These are phyloP conservation scores for Rafetus swinhoei DNA, from an alignment of 2,113 vertebrate genomes.

Conservation along the genomic window DNA sequence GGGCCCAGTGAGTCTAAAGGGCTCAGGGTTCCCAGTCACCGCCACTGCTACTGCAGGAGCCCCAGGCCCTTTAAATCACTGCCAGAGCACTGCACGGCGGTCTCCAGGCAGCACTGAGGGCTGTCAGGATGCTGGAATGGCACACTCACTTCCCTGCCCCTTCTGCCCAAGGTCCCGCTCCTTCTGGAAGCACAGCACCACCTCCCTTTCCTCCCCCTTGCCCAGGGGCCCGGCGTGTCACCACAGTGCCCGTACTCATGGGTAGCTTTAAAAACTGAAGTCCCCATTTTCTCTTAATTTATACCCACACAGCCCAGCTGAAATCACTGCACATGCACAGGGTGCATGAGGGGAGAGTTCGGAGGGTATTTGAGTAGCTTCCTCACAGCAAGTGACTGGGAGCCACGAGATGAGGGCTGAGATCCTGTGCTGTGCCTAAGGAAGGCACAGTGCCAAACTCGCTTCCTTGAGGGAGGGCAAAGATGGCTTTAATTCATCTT, in stretches of 20 bases:
- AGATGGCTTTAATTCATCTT: neutral
- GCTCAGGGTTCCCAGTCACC: too few relatives aligned
- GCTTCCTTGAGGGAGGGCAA: neutral
- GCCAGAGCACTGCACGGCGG: too few relatives aligned
- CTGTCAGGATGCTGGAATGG: too few relatives aligned
- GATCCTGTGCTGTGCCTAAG: neutral
- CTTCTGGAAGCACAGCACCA: too few relatives aligned
- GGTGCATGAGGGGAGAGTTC: fast-evolving
- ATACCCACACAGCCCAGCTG: fast-evolving
- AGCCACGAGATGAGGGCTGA: neutral
- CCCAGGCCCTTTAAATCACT: too few relatives aligned
- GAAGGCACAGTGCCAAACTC: neutral
- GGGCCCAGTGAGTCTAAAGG: too few relatives aligned
- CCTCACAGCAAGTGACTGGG: fast-evolving
- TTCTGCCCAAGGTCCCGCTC: too few relatives aligned
- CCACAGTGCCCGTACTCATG: neutral
- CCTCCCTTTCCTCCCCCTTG: too few relatives aligned
- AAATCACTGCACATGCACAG: fast-evolving
- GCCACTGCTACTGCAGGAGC: too few relatives aligned
- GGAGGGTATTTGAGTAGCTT: neutral
- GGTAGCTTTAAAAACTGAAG: fast-evolving
- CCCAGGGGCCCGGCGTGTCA: too few relatives aligned
- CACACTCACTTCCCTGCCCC: too few relatives aligned
- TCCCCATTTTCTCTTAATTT: neutral
- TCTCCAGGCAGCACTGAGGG: too few relatives aligned